Percentiles rank a stretch among this genome's conserved stretches.
Conservation (phyloP, 92 coral and sea anemone genomes). For the Palythoa grandis region DNA sequence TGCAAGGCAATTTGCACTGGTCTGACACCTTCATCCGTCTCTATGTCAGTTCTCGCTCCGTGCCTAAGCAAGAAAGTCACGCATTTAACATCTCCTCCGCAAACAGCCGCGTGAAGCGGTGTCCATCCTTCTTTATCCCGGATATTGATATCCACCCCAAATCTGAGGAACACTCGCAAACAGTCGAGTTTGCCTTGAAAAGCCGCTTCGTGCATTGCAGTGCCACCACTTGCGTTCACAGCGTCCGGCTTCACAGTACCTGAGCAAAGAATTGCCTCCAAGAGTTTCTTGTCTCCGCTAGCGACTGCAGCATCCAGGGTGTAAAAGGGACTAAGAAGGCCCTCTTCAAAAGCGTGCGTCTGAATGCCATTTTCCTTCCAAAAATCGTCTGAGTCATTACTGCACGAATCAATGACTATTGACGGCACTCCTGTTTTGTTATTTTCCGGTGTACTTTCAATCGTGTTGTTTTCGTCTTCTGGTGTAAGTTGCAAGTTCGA, state of each 20-base stretch:
- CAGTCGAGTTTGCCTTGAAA: conserved; percentile 81
- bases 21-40: conserved; percentile 66
- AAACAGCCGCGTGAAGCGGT: conserved; percentile 86
- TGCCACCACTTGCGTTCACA: conserved; percentile 81
- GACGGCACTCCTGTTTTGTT: background rate
- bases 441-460: background rate
- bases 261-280: conserved; percentile 68
- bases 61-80: conserved; percentile 60
- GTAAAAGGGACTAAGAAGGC: conserved; percentile 67
- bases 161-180: conserved; percentile 70
- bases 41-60: conserved; percentile 71
- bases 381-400: background rate
- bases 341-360: conserved; percentile 46
- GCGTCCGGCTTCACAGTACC: conserved; percentile 67
- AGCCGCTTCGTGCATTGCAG: conserved; percentile 90
- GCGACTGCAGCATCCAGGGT: conserved; percentile 86
- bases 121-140: conserved; percentile 92
- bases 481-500: conserved; percentile 33
- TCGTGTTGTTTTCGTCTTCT: conserved; percentile 10
- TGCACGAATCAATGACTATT: conserved; percentile 32
- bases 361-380: background rate
- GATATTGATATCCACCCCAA: conserved; percentile 67
- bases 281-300: conserved; percentile 63
- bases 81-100: conserved; percentile 78
- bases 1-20: conserved; percentile 76